phyloP scores from a whole-genome alignment of 2,888 invertebrate species.

The Coelinius sp. region DNA sequence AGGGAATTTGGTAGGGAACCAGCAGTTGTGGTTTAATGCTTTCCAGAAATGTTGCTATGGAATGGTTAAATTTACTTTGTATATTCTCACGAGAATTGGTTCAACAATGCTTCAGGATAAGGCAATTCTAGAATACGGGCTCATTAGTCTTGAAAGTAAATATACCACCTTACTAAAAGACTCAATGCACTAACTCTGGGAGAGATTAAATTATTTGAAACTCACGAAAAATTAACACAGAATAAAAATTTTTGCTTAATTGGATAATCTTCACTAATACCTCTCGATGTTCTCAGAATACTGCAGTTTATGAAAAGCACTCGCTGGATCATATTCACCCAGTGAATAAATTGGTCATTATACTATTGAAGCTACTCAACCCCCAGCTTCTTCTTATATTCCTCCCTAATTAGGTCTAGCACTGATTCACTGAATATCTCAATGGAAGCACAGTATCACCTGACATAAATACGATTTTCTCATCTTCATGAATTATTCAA shows the following conservation, averaged over 20 bases:
- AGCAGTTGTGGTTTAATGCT: slow-evolving; percentile 23
- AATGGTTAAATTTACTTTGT: slow-evolving; percentile 7
- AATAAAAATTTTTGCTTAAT: neutral
- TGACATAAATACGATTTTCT: neutral
- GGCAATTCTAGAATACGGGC: slow-evolving; percentile 9
- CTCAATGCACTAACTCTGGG: neutral
- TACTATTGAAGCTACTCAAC: neutral
- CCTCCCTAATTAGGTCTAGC: neutral
- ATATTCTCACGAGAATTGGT: slow-evolving; percentile 16
- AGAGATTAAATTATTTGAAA: neutral
- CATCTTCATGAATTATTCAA: neutral
- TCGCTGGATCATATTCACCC: neutral
- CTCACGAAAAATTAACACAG: neutral
- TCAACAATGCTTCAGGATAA: slow-evolving; percentile 17
- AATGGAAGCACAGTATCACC: neutral
- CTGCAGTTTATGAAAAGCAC: neutral
- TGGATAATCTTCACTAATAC: neutral
- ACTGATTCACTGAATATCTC: neutral
- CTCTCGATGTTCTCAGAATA: neutral
- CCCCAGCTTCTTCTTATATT: neutral
- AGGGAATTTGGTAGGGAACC: slow-evolving; percentile 5
- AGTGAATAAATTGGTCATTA: neutral
- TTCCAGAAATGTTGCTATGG: neutral
- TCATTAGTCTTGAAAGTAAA: slow-evolving; percentile 20
- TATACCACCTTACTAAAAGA: neutral